phyloP scores from a whole-genome alignment of 1,140 invertebrate species.

The Orchestia grillus region DNA sequence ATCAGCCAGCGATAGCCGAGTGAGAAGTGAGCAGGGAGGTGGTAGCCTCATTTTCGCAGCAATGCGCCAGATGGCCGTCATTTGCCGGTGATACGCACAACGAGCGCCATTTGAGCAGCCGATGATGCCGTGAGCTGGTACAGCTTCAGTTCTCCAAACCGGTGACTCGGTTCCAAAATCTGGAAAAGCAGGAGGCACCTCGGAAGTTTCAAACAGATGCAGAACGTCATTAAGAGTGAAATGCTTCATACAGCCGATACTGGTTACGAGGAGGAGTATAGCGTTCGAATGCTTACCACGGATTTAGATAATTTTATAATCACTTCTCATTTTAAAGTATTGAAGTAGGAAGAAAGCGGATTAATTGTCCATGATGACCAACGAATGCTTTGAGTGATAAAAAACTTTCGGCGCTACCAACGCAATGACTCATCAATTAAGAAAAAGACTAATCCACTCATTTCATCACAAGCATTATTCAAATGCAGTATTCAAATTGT shows the following conservation, averaged over 20 bases:
- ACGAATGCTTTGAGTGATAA: neutral
- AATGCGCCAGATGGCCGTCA: slow-evolving; percentile 38
- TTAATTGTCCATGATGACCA: neutral
- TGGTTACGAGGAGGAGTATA: neutral
- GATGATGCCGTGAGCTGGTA: slow-evolving; percentile 25
- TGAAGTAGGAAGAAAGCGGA: neutral
- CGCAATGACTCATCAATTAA: neutral
- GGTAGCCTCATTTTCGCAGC: slow-evolving; percentile 34
- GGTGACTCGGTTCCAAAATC: neutral
- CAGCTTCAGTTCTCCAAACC: neutral
- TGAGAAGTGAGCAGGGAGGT: neutral
- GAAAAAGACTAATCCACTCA: neutral
- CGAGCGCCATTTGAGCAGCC: slow-evolving; percentile 1
- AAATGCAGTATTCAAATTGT: neutral
- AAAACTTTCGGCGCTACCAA: neutral
- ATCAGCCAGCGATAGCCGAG: neutral
- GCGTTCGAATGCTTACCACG: neutral
- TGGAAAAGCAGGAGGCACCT: neutral
- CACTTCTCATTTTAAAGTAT: neutral
- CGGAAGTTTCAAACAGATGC: neutral
- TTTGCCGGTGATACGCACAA: slow-evolving; percentile 50
- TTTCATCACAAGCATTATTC: neutral
- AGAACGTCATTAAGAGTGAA: neutral
- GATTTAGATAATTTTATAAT: neutral
- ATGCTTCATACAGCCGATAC: neutral